Conservation (phyloP, 2,113 vertebrate genomes). For the Toxostoma redivivum region DNA sequence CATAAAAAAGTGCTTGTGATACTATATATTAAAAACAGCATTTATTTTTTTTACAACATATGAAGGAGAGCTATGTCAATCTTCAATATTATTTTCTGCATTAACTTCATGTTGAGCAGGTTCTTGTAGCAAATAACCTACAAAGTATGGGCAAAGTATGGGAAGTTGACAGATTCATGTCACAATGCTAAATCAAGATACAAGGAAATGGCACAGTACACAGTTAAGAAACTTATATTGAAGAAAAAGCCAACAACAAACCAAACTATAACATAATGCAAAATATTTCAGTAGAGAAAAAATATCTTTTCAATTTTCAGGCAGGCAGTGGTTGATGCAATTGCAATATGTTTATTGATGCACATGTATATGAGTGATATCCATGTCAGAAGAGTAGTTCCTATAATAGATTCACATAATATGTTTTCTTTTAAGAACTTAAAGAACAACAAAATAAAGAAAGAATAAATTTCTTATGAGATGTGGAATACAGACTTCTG, state of each 20-base stretch:
- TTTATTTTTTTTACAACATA: neutral
- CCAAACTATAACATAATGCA: neutral
- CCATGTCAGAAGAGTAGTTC: neutral
- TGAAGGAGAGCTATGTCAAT: neutral
- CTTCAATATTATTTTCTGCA: neutral
- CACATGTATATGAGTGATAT: neutral
- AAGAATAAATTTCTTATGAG: neutral
- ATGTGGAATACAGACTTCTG: neutral
- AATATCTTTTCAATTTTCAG: neutral
- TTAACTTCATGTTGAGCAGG: neutral
- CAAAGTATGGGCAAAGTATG: neutral
- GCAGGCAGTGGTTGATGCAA: neutral
- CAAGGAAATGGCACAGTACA: neutral
- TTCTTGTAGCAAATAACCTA: neutral
- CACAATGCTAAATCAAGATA: neutral
- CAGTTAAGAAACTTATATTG: neutral
- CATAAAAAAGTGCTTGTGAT: neutral
- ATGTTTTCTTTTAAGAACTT: neutral
- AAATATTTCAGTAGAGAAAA: neutral
- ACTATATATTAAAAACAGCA: neutral
- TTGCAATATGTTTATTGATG: neutral
- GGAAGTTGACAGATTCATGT: neutral
- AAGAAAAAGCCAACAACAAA: neutral
- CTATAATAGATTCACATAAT: neutral
- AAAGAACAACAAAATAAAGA: neutral